phyloP scores from a whole-genome alignment of 2,797 vertebrate species.

The Pantherophis alleghaniensis region DNA sequence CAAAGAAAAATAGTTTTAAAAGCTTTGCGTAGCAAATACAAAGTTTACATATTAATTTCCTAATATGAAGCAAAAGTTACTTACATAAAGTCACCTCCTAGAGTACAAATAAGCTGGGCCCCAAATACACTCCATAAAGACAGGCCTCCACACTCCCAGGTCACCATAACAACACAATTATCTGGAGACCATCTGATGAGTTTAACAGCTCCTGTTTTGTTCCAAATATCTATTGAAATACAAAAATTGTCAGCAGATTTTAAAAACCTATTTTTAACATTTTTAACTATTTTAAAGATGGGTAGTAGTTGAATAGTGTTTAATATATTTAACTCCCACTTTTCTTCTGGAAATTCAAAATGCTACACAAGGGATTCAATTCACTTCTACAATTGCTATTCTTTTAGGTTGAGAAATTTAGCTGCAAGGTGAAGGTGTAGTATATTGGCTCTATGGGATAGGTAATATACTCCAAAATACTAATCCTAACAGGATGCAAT shows the following conservation, averaged over 20 bases:
- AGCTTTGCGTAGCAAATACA: neutral
- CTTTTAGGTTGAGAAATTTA: neutral
- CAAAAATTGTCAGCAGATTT: neutral
- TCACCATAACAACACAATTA: conserved; percentile 93
- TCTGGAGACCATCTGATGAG: conserved; percentile 95
- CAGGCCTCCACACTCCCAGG: conserved; percentile 93
- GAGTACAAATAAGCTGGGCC: conserved; percentile 96
- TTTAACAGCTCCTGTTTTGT: conserved; percentile 95
- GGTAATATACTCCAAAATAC: neutral
- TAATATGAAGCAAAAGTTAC: conserved; percentile 60
- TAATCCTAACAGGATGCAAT: neutral
- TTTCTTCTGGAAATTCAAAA: neutral
- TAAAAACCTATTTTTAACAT: neutral
- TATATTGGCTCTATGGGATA: neutral
- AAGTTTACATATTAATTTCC: neutral
- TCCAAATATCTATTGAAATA: conserved; percentile 87
- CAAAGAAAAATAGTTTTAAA: neutral
- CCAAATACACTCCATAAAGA: conserved; percentile 98
- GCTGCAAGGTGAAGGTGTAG: neutral
- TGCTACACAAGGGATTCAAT: neutral
- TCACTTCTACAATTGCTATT: neutral
- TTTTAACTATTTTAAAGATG: neutral
- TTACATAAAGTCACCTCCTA: conserved; percentile 97
- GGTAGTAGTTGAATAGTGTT: neutral
- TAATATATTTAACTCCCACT: neutral